Conservation (phyloP, 92 coral and sea anemone species). For the Isaurus tuberculatus region DNA sequence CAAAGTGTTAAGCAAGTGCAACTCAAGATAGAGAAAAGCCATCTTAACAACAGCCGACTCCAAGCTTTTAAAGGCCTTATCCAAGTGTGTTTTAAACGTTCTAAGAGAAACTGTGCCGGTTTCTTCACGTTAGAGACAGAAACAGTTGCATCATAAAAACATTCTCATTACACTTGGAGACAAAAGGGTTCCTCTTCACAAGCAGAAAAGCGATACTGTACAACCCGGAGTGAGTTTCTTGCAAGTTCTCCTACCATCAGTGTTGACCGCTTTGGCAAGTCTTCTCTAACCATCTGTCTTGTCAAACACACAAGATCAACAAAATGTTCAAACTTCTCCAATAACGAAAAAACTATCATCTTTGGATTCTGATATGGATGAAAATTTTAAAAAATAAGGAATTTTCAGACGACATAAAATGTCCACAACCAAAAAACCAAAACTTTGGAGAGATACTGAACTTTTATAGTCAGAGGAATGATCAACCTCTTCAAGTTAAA, state of each 20-base stretch:
- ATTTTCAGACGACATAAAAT: constrained; percentile 1
- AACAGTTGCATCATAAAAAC: not conserved
- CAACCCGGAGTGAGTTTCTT: constrained; percentile 1
- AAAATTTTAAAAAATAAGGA: constrained; percentile 12
- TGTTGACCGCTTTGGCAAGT: not conserved
- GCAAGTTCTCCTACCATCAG: constrained; percentile 7
- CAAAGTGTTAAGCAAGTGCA: constrained; percentile 45
- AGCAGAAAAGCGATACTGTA: not conserved
- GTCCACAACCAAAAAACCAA: not conserved
- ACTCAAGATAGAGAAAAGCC: constrained; percentile 40
- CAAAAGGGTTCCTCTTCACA: not conserved
- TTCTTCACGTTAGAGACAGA: not conserved
- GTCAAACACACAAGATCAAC: too few species aligned
- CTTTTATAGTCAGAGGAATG: constrained; percentile 14
- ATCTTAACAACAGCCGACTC: constrained; percentile 49
- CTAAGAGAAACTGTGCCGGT: not conserved
- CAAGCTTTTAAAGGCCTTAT: constrained; percentile 49
- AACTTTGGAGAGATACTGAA: constrained; percentile 7
- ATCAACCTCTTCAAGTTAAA: constrained; percentile 6
- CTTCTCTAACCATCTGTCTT: constrained; percentile 10
- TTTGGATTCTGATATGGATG: constrained; percentile 11
- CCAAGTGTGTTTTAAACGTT: constrained; percentile 53
- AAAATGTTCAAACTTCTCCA: too few species aligned
- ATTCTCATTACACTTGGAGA: not conserved
- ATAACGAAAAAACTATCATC: constrained; percentile 1